Conservation (phyloP, 2,797 vertebrate species). For the Hoplostethus atlanticus region DNA sequence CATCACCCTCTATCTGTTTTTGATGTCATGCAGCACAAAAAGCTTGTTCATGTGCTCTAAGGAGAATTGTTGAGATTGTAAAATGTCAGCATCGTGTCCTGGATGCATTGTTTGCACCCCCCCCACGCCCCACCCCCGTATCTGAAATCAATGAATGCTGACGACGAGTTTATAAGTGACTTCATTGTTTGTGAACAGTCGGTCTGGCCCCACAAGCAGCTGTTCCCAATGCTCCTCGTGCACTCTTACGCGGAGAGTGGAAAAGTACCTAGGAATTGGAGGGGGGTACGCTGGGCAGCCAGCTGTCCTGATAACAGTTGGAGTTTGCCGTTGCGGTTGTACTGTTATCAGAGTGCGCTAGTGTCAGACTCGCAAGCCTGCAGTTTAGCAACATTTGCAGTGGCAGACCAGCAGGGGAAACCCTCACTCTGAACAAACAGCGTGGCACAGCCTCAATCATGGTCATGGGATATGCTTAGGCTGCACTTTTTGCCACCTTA, state of each 20-base stretch:
- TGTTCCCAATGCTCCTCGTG: constrained; percentile 29
- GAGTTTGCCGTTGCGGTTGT: constrained; percentile 65
- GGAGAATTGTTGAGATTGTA: background rate
- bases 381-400: constrained; percentile 23
- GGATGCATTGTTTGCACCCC: background rate
- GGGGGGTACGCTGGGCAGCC: constrained; percentile 8
- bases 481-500: background rate
- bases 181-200: constrained; percentile 28
- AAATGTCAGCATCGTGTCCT: constrained; percentile 13
- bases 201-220: constrained; percentile 32
- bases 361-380: constrained; percentile 17
- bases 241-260: constrained; percentile 38
- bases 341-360: constrained; percentile 51
- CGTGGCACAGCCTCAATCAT: background rate
- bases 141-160: constrained; percentile 33
- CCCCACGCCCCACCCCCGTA: background rate
- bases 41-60: background rate
- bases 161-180: constrained; percentile 22
- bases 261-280: constrained; percentile 57
- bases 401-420: background rate
- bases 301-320: constrained; percentile 70
- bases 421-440: background rate
- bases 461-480: background rate
- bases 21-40: background rate
- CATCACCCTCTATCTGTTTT: background rate